A percentile compares a stretch with the other conserved stretches of the same genome.
Conservation (phyloP, 2,113 vertebrate species). For the Chlorocebus sabaeus region DNA sequence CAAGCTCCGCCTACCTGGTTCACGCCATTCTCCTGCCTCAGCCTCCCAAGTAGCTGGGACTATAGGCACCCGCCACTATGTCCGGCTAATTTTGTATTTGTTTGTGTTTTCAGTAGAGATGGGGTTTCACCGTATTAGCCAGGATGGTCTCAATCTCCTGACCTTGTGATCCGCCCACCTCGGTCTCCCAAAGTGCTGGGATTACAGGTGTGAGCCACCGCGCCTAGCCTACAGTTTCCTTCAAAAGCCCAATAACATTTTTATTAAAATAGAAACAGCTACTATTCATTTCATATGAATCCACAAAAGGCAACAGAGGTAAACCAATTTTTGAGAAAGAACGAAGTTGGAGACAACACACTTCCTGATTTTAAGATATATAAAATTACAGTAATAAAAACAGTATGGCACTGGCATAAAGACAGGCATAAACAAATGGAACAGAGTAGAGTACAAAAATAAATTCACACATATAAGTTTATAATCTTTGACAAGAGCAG, state of each 20-base stretch:
- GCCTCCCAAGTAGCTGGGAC: no score
- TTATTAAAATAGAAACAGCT: not conserved
- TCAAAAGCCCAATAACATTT: not conserved
- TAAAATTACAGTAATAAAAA: not conserved
- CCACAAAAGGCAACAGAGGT: not conserved
- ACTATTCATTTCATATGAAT: not conserved
- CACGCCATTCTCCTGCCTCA: no score
- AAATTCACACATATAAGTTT: no score
- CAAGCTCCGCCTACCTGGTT: no score
- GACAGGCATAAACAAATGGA: not conserved
- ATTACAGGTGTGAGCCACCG: no score
- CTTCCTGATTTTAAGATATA: not conserved
- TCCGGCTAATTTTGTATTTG: no score
- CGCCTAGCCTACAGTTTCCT: not conserved
- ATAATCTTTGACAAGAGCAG: not conserved
- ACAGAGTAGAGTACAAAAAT: not conserved
- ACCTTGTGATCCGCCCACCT: no score
- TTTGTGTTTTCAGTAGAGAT: no score
- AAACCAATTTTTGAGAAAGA: not conserved
- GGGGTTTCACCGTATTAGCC: no score
- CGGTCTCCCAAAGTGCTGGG: no score
- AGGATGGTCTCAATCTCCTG: no score
- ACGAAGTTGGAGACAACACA: not conserved
- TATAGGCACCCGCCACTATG: no score
- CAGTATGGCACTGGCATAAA: not conserved